Base-by-base conservation (phyloP, 2,113 vertebrate genomes). In the Neogobius melanostomus region DNA sequence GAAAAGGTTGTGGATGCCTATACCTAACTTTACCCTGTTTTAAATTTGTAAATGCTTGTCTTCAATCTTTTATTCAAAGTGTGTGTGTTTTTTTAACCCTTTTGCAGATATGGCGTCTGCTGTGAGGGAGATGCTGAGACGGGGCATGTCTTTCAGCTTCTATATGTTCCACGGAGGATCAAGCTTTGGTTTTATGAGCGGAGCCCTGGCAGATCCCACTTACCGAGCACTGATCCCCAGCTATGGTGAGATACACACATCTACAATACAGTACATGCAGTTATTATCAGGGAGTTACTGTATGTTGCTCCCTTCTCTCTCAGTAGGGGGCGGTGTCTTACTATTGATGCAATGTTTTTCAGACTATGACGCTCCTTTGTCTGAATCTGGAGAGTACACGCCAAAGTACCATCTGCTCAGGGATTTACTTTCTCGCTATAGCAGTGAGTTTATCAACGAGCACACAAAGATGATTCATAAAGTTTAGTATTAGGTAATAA, bases 101-200 rank as follows among this genome's bases (percentile, higher is more conserved):
- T 44, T 44, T 61, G 10, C 87, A 99, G 97, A 95, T 62, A 93
- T 96, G 91, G 83, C 96, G 71, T 91, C 92, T 1, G 91, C 92
- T 0, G 89, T 97, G 8, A 89, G 93, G 8, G 92, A 92, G 46
- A 73, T 95, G 17, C 77, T 98, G 45, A 88, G 92, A 11, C 80
- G 86, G 0, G 96, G 95, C 67, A 93, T 95, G 53, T 98, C 96
- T 14, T 87, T 98, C 83, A 98, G 98, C 61, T 86, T 99, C 60
- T 96, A 98, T 89, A 98, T 98, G 97, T 98, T 99, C 86, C 96
- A 98, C 0, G 96, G 97, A 53, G 97, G 97, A 68, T 97, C 97
- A 76, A 98, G 95, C 79, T 98, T 98, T 9, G 97, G 97, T 46
- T 98, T 98, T 87, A 95, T 96, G 82, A 95, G 76, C 0, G 97